Evolutionary conservation across 53 echinoderm and acorn worm genomes (phyloP).

Genomic region (Glandiceps talaboti): DNA sequence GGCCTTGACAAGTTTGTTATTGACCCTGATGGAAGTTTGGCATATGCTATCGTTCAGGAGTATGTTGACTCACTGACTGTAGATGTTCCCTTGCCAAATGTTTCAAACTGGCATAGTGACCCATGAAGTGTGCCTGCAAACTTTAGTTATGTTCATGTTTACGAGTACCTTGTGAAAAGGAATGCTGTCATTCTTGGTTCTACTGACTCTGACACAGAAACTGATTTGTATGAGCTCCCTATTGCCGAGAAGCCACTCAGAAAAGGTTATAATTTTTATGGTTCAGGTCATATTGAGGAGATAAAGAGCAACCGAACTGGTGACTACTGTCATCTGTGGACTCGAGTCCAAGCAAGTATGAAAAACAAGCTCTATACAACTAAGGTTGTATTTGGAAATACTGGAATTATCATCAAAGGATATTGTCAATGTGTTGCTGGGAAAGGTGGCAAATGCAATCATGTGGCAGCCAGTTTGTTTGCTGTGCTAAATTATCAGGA

Average conservation of each 20-base stretch:
- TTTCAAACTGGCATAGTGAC: neutral
- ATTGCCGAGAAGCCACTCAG: neutral
- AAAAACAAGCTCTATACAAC: neutral
- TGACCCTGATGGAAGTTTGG: neutral
- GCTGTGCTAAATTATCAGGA: neutral
- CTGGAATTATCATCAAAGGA: neutral
- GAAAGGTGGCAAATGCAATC: neutral
- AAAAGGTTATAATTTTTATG: neutral
- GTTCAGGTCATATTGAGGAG: neutral
- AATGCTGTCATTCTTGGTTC: neutral
- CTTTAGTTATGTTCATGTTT: neutral
- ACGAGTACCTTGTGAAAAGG: neutral
- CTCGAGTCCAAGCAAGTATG: neutral
- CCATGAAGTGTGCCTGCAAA: neutral
- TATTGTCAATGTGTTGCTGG: neutral
- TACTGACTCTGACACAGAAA: neutral
- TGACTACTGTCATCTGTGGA: neutral
- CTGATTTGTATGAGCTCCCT: neutral
- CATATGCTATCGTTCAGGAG: neutral
- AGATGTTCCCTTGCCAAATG: neutral
- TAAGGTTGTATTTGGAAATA: neutral
- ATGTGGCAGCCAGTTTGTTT: neutral
- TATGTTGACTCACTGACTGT: neutral
- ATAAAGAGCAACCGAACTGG: neutral
- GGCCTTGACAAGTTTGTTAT: neutral